Evolutionary conservation across 2,888 invertebrate genomes (phyloP).

Genomic region (Caenorhabditis drosophilae): DNA sequence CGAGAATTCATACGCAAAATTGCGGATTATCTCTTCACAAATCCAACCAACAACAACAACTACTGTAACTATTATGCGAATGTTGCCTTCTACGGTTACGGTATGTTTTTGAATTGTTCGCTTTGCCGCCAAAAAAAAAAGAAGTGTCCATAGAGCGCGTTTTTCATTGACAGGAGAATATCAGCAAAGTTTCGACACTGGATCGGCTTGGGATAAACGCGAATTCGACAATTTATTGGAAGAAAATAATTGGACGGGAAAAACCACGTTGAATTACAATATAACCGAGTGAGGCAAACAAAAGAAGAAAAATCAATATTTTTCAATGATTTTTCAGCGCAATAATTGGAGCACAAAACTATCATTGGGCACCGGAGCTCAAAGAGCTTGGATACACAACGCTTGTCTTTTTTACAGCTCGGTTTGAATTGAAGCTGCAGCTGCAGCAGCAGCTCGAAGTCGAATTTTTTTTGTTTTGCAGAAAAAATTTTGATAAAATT

Average conservation of each 20-base stretch:
- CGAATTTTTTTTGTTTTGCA: background rate
- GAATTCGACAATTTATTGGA: slow-evolving; percentile 24
- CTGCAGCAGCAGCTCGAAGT: background rate
- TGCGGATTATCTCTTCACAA: slow-evolving; percentile 14
- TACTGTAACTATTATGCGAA: slow-evolving; percentile 21
- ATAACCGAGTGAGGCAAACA: slow-evolving; percentile 13
- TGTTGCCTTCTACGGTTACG: slow-evolving; percentile 22
- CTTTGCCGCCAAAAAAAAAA: too few relatives aligned
- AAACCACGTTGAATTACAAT: slow-evolving; percentile 18
- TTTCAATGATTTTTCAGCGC: slow-evolving; percentile 12
- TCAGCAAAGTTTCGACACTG: slow-evolving; percentile 16
- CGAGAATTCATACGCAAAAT: slow-evolving; percentile 26
- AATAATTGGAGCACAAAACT: slow-evolving; percentile 13
- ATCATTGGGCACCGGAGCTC: slow-evolving; percentile 13
- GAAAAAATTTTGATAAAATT: slow-evolving; percentile 15
- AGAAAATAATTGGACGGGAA: slow-evolving; percentile 18
- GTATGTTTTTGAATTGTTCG: slow-evolving; percentile 3
- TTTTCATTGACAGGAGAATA: slow-evolving; percentile 10
- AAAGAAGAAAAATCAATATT: background rate
- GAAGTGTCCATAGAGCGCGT: too few relatives aligned
- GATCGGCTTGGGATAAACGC: slow-evolving; percentile 8
- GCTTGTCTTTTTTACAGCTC: slow-evolving; percentile 23
- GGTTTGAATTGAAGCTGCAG: background rate
- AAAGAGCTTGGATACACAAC: slow-evolving; percentile 21
- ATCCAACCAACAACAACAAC: slow-evolving; percentile 10